Base-by-base conservation (phyloP, 2,888 invertebrate genomes). In the Terebella lapidaria region DNA sequence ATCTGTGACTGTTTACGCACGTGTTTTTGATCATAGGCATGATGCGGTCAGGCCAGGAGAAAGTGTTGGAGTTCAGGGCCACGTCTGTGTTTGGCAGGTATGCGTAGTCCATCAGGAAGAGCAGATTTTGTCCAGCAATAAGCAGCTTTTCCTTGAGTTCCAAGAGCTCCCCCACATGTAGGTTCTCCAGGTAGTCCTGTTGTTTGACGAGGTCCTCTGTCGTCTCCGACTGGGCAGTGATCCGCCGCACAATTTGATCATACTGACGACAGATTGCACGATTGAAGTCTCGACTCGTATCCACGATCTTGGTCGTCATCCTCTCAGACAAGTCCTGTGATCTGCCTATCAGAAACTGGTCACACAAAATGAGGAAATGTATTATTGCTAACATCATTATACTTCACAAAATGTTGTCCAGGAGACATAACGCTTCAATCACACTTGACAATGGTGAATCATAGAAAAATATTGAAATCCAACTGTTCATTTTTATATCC, bases 71-170 rank as follows among this genome's bases (percentile, higher is more conserved):
- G 65, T 79, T 78, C 35, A 76, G 70, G 28, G 73, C 65, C 46
- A 80, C 70, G 58, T 79, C 79, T 59, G 75, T 74, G 54, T 70
- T 71, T 2, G 73, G 65, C 35, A 80, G 70, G 52, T 72, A 67
- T 15, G 76, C 74, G 65, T 79, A 79, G 55, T 77, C 73, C 74
- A 80, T 72, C 53, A 80, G 68, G 60, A 80, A 80, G 65, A 79
- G 64, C 51, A 80, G 66, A 63, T 78, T 79, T 5, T 70, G 73
- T 3, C 71, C 76, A n/a, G 80, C 79, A 3, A 76, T 71, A 58
- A 75, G 73, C 45, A 76, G 71, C 63, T 78, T 78, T 53, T 73
- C 73, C 79, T 79, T 73, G 3, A 79, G 65, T 22, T 72, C 69
- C 29, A 74, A 63, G 10, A 77, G 69, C 56, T 79, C 78, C 10